Conservation (phyloP, 35 echinoderm and acorn worm species). For the Ophiothrix spiculata region DNA sequence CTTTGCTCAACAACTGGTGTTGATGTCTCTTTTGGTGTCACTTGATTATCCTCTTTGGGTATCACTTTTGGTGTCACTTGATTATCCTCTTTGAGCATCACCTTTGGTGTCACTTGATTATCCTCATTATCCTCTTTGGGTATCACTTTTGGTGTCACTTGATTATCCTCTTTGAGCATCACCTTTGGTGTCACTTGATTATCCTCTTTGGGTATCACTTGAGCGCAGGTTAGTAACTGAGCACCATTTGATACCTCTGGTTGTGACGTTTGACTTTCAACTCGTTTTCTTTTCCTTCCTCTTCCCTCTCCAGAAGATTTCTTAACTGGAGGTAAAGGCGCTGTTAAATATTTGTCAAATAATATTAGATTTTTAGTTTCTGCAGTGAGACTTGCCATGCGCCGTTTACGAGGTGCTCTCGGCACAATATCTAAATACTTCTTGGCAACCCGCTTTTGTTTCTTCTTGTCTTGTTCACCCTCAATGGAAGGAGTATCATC, state of each 20-base stretch:
- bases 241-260: background rate
- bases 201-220: background rate
- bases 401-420: slow-evolving; percentile 50
- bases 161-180: no score
- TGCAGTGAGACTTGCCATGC: slow-evolving; percentile 79
- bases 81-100: no score
- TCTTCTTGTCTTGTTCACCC: slow-evolving; percentile 14
- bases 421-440: slow-evolving; percentile 42
- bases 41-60: no score
- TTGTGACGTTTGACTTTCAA: background rate
- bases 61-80: no score
- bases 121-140: no score
- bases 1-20: background rate
- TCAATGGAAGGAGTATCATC: slow-evolving; percentile 53
- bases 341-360: slow-evolving; percentile 57
- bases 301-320: background rate
- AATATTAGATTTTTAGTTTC: slow-evolving; percentile 95
- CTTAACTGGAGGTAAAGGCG: background rate
- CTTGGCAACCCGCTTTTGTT: slow-evolving; percentile 16
- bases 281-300: background rate
- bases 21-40: background rate
- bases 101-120: no score
- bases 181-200: no score
- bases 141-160: no score
- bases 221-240: background rate